phyloP scores from a whole-genome alignment of 2,113 vertebrate species.

The Sinocyclocheilus maitianheensis region DNA sequence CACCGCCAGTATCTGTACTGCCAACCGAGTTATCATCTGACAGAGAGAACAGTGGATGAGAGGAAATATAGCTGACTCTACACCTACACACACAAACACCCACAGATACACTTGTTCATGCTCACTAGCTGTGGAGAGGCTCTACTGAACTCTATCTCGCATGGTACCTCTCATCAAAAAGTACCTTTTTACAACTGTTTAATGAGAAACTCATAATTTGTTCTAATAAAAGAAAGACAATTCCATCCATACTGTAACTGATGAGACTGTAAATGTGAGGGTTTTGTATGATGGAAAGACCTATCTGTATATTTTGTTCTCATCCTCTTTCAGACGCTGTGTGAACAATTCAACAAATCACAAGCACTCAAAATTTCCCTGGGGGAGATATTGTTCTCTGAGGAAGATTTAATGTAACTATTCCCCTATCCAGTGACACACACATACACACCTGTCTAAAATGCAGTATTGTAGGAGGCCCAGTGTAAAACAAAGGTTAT shows the following conservation, averaged over 20 bases:
- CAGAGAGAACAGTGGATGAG: conserved; percentile 31
- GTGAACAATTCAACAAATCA: conserved; percentile 9
- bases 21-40: conserved; percentile 52
- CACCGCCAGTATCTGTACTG: conserved; percentile 58
- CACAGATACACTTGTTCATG: conserved; percentile 19
- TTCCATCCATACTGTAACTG: neutral
- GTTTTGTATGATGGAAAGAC: conserved; percentile 5
- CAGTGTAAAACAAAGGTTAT: conserved; percentile 49
- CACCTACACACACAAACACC: conserved; percentile 47
- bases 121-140: conserved; percentile 26
- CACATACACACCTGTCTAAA: conserved; percentile 25
- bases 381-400: conserved; percentile 49
- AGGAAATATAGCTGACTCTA: conserved; percentile 43
- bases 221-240: neutral
- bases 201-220: neutral
- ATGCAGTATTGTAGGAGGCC: conserved; percentile 28
- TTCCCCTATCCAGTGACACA: conserved; percentile 25
- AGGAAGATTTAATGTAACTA: conserved; percentile 49
- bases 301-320: conserved; percentile 8
- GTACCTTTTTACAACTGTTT: conserved; percentile 44
- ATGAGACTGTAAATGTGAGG: neutral
- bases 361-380: conserved; percentile 53
- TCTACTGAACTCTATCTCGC: conserved; percentile 41
- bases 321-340: neutral
- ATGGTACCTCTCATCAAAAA: conserved; percentile 45